Evolutionary conservation across 2,113 vertebrate genomes (phyloP).

Genomic region (Corvus moneduloides): DNA sequence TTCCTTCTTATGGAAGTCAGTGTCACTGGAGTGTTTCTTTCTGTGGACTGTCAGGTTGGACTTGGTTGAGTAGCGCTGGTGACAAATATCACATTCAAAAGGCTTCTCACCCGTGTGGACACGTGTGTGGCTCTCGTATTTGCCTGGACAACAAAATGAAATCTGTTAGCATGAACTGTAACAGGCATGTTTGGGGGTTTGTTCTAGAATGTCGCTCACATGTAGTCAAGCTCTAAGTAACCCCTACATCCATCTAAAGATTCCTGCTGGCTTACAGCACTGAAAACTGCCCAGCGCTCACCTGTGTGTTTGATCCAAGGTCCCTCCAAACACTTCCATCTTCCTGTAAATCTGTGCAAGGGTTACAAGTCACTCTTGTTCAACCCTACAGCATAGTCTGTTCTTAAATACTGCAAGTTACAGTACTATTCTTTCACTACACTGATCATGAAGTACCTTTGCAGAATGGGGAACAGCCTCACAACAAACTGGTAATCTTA

Average conservation of each 20-base stretch:
- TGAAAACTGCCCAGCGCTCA: neutral
- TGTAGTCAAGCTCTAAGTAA: neutral
- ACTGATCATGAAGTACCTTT: neutral
- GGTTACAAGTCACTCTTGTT: neutral
- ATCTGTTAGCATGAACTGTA: neutral
- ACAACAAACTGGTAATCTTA: neutral
- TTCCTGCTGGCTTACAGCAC: neutral
- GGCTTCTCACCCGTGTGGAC: constrained; percentile 98
- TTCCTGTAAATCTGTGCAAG: rapidly evolving
- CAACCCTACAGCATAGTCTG: neutral
- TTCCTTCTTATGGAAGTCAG: constrained; percentile 90
- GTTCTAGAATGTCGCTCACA: neutral
- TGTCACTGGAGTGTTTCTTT: constrained; percentile 88
- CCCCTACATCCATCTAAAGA: neutral
- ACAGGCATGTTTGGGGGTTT: neutral
- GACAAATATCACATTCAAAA: constrained; percentile 96
- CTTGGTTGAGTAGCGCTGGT: constrained; percentile 96
- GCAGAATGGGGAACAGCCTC: neutral
- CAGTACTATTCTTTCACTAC: neutral
- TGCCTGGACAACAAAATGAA: constrained; percentile 74
- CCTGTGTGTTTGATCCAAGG: neutral
- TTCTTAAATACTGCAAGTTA: neutral
- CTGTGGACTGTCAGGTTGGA: constrained; percentile 96
- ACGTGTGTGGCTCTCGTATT: constrained; percentile 94
- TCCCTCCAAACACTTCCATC: neutral